phyloP scores from a whole-genome alignment of 2,113 vertebrate genomes.

The Ursus arctos region DNA sequence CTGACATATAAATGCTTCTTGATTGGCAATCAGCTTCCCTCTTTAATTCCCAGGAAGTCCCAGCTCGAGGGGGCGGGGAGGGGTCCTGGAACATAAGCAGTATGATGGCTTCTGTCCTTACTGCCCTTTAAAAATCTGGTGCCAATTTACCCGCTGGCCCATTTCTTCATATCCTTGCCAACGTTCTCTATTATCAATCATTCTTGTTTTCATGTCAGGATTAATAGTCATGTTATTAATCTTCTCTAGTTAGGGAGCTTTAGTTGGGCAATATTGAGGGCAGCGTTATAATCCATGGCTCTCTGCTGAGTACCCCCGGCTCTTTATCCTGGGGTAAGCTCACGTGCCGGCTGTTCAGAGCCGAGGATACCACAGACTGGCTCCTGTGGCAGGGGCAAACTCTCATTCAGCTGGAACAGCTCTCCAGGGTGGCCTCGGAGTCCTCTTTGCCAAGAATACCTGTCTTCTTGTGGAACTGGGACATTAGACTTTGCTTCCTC shows the following conservation, averaged over 20 bases:
- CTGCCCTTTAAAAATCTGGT: neutral
- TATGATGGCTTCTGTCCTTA: neutral
- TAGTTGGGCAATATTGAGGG: neutral
- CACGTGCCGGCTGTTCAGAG: neutral
- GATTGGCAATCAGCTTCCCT: neutral
- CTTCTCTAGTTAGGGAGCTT: neutral
- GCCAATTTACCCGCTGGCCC: neutral
- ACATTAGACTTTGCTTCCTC: neutral
- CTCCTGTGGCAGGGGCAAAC: neutral
- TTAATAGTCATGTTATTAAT: neutral
- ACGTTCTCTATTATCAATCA: neutral
- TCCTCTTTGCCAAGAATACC: neutral
- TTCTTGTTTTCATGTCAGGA: neutral
- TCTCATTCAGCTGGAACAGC: neutral
- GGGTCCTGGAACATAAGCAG: neutral
- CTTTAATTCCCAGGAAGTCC: neutral
- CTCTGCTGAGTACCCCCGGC: neutral
- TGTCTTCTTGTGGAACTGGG: neutral
- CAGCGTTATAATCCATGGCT: neutral
- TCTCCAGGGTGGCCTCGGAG: neutral
- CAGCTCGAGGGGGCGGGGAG: neutral
- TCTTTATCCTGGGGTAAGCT: neutral
- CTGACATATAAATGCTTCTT: neutral
- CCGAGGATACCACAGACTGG: neutral
- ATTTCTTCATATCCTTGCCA: neutral